These are phyloP conservation scores for Diploptera punctata DNA, from an alignment of 2,888 invertebrate genomes.

Conservation along the genomic window DNA sequence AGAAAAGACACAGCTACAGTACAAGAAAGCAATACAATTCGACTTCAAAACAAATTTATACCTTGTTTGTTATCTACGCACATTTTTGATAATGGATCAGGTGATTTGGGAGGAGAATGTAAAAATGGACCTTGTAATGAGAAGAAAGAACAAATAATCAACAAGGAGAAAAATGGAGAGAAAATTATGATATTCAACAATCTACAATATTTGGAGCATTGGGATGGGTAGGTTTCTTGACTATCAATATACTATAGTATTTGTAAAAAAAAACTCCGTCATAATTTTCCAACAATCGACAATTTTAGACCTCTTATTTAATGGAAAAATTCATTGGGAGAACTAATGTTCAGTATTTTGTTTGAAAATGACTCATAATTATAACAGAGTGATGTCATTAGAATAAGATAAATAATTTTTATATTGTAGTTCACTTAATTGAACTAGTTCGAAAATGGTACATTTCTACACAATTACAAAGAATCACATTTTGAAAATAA, in stretches of 20 bases:
- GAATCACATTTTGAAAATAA: too few relatives aligned
- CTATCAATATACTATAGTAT: neutral
- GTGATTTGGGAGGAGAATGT: neutral
- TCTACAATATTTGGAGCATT: conserved; percentile 43
- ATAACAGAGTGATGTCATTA: too few relatives aligned
- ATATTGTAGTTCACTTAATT: too few relatives aligned
- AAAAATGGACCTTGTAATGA: conserved; percentile 30
- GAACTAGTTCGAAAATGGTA: too few relatives aligned
- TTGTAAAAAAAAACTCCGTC: too few relatives aligned
- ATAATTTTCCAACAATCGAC: too few relatives aligned
- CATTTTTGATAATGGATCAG: conserved; percentile 41
- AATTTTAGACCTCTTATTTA: too few relatives aligned
- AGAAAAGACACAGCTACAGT: conserved; percentile 9
- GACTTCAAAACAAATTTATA: neutral
- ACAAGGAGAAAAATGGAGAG: conserved; percentile 3
- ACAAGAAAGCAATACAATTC: conserved; percentile 37
- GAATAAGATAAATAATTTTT: too few relatives aligned
- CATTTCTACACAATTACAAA: too few relatives aligned
- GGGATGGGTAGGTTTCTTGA: conserved; percentile 43
- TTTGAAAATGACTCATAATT: too few relatives aligned
- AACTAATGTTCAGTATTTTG: too few relatives aligned
- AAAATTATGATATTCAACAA: neutral
- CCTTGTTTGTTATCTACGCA: conserved; percentile 3
- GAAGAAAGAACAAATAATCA: neutral
- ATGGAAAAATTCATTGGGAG: too few relatives aligned